These are phyloP conservation scores for Tolypeutes matacus DNA, from an alignment of 2,797 vertebrate genomes.

Conservation along the genomic window DNA sequence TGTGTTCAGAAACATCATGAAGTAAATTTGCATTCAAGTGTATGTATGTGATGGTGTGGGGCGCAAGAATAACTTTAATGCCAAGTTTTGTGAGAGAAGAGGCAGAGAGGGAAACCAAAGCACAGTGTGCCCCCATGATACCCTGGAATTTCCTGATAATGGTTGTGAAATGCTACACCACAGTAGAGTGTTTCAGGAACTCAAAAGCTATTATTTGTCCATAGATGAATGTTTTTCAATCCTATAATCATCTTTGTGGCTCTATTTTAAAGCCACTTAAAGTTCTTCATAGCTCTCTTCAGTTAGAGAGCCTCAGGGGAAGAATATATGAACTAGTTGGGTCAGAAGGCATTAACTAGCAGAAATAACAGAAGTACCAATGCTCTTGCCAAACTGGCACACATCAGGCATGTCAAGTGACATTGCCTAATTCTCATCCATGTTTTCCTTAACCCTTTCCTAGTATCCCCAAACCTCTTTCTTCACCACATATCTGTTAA, in stretches of 20 bases:
- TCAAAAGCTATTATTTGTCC: constrained; percentile 36
- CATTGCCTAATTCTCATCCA: not conserved
- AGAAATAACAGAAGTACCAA: not conserved
- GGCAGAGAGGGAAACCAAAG: not conserved
- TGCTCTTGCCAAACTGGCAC: not conserved
- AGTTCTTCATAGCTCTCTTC: constrained; percentile 36
- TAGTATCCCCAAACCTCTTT: not conserved
- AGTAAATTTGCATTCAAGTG: constrained; percentile 8
- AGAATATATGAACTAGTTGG: not conserved
- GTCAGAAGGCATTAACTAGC: not conserved
- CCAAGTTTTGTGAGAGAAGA: not conserved
- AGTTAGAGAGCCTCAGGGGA: constrained; percentile 14
- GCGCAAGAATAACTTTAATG: not conserved
- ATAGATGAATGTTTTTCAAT: not conserved
- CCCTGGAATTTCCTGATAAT: not conserved
- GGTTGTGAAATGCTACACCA: not conserved
- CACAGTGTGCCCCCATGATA: not conserved
- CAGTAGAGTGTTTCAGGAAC: not conserved
- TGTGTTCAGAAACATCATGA: not conserved
- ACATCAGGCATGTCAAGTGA: not conserved
- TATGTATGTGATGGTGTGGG: not conserved
- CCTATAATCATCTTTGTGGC: constrained; percentile 15
- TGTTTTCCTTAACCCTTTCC: not conserved
- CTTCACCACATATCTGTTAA: not conserved
- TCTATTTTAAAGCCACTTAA: constrained; percentile 26